A percentile compares a stretch with the other conserved stretches of the same genome.
Evolutionary conservation across 2,113 vertebrate genomes (phyloP).

Genomic region (Lasiurus borealis): DNA sequence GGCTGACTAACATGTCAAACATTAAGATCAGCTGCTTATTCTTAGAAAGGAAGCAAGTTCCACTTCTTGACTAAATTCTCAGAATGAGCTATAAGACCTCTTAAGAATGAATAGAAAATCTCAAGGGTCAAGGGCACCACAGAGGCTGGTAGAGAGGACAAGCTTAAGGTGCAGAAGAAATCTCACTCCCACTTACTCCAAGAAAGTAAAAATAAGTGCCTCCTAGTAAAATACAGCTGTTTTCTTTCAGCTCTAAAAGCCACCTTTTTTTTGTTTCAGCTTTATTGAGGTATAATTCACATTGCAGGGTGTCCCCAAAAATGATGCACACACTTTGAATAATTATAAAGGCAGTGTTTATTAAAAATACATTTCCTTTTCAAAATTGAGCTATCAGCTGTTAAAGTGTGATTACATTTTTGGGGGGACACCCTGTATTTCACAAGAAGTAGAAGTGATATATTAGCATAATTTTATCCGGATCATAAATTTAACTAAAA

Average conservation of each 20-base stretch:
- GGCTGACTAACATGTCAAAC: conserved; percentile 22
- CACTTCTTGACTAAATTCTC: neutral
- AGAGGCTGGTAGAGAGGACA: neutral
- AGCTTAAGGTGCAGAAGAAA: neutral
- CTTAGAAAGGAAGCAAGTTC: neutral
- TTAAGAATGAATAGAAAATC: neutral
- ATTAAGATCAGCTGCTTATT: neutral
- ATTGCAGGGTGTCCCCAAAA: neutral
- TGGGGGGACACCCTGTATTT: neutral
- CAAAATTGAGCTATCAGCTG: too few relatives aligned
- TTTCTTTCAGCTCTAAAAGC: conserved; percentile 9
- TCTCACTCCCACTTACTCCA: neutral
- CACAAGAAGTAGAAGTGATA: conserved; percentile 21
- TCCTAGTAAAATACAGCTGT: neutral
- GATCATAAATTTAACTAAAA: conserved; percentile 56
- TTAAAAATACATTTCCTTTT: too few relatives aligned
- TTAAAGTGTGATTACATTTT: too few relatives aligned
- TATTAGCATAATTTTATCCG: conserved; percentile 51
- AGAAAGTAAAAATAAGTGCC: neutral
- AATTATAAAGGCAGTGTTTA: too few relatives aligned
- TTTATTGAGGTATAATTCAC: neutral
- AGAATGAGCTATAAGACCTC: neutral
- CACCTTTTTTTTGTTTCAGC: neutral
- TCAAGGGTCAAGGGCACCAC: neutral
- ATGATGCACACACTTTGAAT: too few relatives aligned